Conservation (phyloP, 2,888 invertebrate species). For the Pimpla rufipes region DNA sequence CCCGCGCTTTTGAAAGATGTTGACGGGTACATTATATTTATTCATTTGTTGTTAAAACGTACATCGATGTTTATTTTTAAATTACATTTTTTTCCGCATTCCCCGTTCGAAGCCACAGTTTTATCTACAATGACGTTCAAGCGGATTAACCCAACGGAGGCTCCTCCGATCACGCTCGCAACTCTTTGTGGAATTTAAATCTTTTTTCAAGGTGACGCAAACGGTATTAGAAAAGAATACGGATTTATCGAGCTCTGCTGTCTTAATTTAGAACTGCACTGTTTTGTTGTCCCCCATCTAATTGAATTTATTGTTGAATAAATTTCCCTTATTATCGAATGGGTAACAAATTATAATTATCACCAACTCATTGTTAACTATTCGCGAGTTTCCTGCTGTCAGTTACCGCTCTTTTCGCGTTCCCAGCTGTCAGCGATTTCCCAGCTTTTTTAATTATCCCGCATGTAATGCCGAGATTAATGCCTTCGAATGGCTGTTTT, state of each 20-base stretch:
- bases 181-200: not conserved
- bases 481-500: not conserved
- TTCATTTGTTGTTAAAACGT: no score
- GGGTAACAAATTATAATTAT: no score
- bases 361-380: no score
- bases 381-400: no score
- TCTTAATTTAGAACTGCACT: no score
- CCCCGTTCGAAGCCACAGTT: not conserved
- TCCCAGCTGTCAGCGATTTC: no score
- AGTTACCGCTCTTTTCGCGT: no score
- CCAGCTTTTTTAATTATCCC: not conserved
- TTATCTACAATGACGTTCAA: not conserved
- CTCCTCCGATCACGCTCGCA: not conserved
- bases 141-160: not conserved
- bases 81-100: not conserved
- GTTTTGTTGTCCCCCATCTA: no score
- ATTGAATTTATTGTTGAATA: no score
- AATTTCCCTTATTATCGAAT: no score
- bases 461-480: no score
- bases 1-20: not conserved
- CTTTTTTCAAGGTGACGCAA: constrained; percentile 18
- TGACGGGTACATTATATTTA: not conserved
- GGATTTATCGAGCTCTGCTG: no score
- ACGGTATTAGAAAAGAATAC: not conserved
- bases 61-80: not conserved